Evolutionary conservation across 2,888 invertebrate genomes (phyloP).

Genomic region (Nomada ruficornis): DNA sequence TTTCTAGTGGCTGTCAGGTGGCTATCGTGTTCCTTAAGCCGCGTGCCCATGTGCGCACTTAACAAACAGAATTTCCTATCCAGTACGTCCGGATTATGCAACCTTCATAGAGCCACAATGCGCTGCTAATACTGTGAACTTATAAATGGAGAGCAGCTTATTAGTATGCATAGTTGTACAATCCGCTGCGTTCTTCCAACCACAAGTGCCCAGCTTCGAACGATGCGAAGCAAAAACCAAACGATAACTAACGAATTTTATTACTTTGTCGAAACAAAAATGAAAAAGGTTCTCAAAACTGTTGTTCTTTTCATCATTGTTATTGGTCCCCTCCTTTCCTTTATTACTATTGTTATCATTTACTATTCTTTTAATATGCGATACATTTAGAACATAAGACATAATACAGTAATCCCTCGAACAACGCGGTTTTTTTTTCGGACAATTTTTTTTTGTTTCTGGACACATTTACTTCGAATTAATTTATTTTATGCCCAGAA

Average conservation of each 20-base stretch:
- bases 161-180: slow-evolving; percentile 13
- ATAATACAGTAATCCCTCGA: no score
- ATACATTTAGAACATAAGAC: no score
- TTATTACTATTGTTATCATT: no score
- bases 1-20: background rate
- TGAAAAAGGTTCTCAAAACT: no score
- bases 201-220: background rate
- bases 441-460: no score
- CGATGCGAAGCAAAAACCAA: background rate
- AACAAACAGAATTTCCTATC: slow-evolving; percentile 23
- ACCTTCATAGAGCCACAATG: slow-evolving; percentile 2
- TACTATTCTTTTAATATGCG: no score
- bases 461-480: no score
- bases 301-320: no score
- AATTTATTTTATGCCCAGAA: no score
- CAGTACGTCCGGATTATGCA: background rate
- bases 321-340: no score
- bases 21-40: slow-evolving; percentile 14
- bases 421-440: no score
- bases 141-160: slow-evolving; percentile 38
- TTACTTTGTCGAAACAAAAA: no score
- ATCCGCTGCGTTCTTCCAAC: background rate
- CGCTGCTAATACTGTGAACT: slow-evolving; percentile 23
- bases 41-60: background rate
- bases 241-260: background rate